Evolutionary conservation across 2,797 vertebrate species (phyloP).

Genomic region (Tapera naevia): DNA sequence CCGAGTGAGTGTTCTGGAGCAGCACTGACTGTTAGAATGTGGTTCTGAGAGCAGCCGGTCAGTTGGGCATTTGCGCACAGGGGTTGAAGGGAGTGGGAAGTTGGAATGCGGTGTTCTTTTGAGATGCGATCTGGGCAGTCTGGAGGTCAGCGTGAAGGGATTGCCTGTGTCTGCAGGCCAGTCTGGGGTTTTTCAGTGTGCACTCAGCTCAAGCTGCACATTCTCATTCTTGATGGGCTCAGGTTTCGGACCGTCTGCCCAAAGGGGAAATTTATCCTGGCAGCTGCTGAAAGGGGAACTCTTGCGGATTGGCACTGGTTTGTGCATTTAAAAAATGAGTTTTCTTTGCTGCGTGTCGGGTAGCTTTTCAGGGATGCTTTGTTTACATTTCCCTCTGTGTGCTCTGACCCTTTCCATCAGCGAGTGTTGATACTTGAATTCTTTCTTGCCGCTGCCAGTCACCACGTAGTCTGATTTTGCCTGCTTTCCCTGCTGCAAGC

Average conservation of each 20-base stretch:
- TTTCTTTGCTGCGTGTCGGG: not conserved
- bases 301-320: not conserved
- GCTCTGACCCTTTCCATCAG: not conserved
- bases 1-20: not conserved
- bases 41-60: rapidly evolving
- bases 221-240: slow-evolving; percentile 11
- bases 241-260: slow-evolving; percentile 45
- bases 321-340: not conserved
- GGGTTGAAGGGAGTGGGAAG: not conserved
- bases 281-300: slow-evolving; percentile 30
- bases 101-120: not conserved
- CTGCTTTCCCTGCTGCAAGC: not conserved
- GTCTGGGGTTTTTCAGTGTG: not conserved
- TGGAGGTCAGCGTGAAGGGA: slow-evolving; percentile 50
- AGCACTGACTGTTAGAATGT: rapidly evolving
- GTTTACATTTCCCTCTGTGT: not conserved
- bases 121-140: not conserved
- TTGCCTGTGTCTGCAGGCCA: slow-evolving; percentile 9
- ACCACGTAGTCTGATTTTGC: not conserved
- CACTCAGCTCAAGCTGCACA: not conserved
- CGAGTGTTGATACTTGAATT: not conserved
- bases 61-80: rapidly evolving
- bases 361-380: slow-evolving; percentile 6
- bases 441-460: not conserved
- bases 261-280: slow-evolving; percentile 48